These are phyloP conservation scores for Liparis tanakae DNA, from an alignment of 2,797 vertebrate genomes.

Conservation along the genomic window DNA sequence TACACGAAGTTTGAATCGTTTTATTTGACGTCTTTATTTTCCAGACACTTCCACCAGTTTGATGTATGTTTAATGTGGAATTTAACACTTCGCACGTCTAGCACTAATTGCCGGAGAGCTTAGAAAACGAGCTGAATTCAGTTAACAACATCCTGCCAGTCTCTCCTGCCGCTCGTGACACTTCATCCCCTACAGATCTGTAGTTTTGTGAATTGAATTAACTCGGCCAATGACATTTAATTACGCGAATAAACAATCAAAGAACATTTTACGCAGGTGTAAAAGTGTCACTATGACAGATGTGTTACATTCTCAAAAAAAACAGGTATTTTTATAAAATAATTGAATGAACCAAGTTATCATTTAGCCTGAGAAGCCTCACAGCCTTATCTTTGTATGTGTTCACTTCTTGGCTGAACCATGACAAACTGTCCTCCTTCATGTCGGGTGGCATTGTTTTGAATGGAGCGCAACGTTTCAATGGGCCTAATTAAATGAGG, in stretches of 20 bases:
- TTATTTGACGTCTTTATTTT: background rate
- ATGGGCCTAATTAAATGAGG: constrained; percentile 80
- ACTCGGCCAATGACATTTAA: background rate
- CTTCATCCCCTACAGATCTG: constrained; percentile 37
- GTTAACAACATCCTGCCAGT: constrained; percentile 65
- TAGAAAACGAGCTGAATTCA: constrained; percentile 44
- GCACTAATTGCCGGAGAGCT: constrained; percentile 27
- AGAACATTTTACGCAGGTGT: constrained; percentile 16
- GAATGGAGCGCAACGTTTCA: constrained; percentile 61
- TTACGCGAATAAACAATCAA: constrained; percentile 22
- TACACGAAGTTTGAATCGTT: background rate
- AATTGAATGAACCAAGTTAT: background rate
- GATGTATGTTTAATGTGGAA: constrained; percentile 11
- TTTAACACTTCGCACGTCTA: constrained; percentile 53
- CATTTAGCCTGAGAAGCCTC: constrained; percentile 2
- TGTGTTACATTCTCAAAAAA: background rate
- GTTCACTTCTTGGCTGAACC: constrained; percentile 58
- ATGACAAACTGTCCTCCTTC: constrained; percentile 58
- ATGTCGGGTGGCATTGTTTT: constrained; percentile 65
- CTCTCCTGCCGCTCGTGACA: constrained; percentile 39
- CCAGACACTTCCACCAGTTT: background rate
- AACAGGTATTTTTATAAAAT: background rate
- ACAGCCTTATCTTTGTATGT: constrained; percentile 25
- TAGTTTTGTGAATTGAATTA: constrained; percentile 51
- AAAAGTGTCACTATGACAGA: background rate